Conservation (phyloP, 2,797 vertebrate genomes). For the Melanotaenia boesemani region DNA sequence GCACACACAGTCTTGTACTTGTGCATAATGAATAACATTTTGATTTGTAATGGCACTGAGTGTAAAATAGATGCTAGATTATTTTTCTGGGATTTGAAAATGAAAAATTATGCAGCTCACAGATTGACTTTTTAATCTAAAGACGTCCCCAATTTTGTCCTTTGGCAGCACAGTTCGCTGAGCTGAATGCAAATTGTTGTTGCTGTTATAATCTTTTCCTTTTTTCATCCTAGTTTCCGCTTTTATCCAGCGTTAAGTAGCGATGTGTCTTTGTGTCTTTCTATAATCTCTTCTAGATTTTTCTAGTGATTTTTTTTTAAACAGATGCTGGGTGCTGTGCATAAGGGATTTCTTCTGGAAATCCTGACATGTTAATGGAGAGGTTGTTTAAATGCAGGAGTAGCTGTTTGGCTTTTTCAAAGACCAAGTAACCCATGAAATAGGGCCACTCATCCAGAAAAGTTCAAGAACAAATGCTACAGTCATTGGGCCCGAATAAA, state of each 20-base stretch:
- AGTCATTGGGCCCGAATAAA: neutral
- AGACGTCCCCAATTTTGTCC: neutral
- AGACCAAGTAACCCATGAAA: neutral
- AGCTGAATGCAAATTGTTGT: conserved; percentile 20
- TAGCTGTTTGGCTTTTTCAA: neutral
- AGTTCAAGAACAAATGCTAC: neutral
- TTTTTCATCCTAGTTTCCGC: neutral
- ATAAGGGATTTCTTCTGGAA: neutral
- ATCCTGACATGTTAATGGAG: neutral
- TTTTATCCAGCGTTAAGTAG: neutral
- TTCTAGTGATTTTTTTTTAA: neutral
- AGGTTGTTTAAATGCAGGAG: neutral
- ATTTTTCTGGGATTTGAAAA: conserved; percentile 14
- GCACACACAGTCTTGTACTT: neutral
- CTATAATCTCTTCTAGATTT: neutral
- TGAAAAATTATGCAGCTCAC: neutral
- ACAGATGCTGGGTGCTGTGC: neutral
- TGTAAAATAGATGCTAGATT: neutral
- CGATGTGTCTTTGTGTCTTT: neutral
- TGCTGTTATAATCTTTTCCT: neutral
- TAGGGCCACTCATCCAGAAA: neutral
- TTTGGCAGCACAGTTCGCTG: neutral
- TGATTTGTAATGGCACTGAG: conserved; percentile 2
- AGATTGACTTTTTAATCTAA: conserved; percentile 15
- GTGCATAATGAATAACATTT: conserved; percentile 11